Base-by-base conservation (phyloP, 2,113 vertebrate species). In the Conger conger region DNA sequence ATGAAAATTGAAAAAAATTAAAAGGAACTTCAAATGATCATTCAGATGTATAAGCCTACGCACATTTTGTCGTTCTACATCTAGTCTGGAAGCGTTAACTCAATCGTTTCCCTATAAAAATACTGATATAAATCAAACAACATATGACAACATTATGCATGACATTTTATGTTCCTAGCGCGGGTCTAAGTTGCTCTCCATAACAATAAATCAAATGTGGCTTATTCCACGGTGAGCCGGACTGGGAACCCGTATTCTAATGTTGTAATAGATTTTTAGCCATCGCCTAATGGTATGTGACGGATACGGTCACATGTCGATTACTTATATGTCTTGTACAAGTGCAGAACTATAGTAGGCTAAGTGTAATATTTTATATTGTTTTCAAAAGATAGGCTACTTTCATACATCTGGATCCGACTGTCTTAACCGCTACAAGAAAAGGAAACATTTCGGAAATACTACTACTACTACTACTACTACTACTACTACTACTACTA, bases 91-190 rank as follows among this genome's bases (percentile, higher is more conserved):
- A 87, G 94, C 92, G 92, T 93, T 95, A 95, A 95, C 94, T 94
- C 91, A 91, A 87, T 89, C 92, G 88, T 93, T 94, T 94, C 90
- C 89, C 87, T 92, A 92, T 90, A 92, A 94, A 95, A 94, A 94
- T 91, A 89, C 87, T 60, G 81, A 87, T 90, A 94, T 94, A 94
- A 94, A 95, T 95, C 94, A 94, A 33, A 81, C 89, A 89, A 87
- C 90, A 89, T 92, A 91, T 90, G 88, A 89, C 91, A 93, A 93
- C 93, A 94, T 94, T 93, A 91, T 88, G 89, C 86, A 81, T 90
- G 88, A 89, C 93, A 92, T 93, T 93, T 92, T 86, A 94, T 94
- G 91, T 93, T 88, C 90, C 91, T 91, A 91, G 89, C 90, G 92
- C 90, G 92, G 90, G 92, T 91, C 86, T 90, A 90, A 93, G 92